A percentile compares a stretch with the other conserved stretches of the same genome.
Conservation (phyloP, 2,888 invertebrate genomes). For the Lathronympha strigana region DNA sequence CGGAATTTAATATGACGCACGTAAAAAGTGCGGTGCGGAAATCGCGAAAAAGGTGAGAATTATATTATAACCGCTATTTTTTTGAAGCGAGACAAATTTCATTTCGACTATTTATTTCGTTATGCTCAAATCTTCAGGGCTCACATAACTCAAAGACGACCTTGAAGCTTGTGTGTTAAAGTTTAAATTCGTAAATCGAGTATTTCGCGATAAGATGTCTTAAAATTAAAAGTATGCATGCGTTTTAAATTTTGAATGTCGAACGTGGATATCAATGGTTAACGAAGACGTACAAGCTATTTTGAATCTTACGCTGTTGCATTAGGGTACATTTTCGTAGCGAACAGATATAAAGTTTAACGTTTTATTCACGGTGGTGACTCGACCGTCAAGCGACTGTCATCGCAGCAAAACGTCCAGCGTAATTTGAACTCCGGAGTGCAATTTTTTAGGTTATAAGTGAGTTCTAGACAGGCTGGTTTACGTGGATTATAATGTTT, state of each 20-base stretch:
- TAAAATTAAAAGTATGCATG: constrained; percentile 5
- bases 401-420: constrained; percentile 54
- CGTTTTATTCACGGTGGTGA: constrained; percentile 57
- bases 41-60: constrained; percentile 53
- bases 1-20: constrained; percentile 71
- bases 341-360: constrained; percentile 48
- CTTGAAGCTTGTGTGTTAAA: not conserved
- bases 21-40: constrained; percentile 58
- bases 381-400: constrained; percentile 67
- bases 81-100: constrained; percentile 50
- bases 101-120: constrained; percentile 6
- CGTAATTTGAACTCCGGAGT: constrained; percentile 46
- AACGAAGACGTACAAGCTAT: constrained; percentile 47
- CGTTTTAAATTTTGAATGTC: constrained; percentile 62
- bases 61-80: constrained; percentile 60
- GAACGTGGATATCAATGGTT: constrained; percentile 48
- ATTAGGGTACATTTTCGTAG: constrained; percentile 50
- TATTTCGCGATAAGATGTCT: not conserved
- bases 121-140: not conserved
- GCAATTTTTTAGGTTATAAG: not conserved
- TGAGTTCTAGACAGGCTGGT: constrained; percentile 55
- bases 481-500: constrained; percentile 70
- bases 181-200: not conserved
- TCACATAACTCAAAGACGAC: not conserved
- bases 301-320: constrained; percentile 47